These are phyloP conservation scores for Sinocyclocheilus rhinocerous DNA, from an alignment of 2,113 vertebrate species.

Conservation along the genomic window DNA sequence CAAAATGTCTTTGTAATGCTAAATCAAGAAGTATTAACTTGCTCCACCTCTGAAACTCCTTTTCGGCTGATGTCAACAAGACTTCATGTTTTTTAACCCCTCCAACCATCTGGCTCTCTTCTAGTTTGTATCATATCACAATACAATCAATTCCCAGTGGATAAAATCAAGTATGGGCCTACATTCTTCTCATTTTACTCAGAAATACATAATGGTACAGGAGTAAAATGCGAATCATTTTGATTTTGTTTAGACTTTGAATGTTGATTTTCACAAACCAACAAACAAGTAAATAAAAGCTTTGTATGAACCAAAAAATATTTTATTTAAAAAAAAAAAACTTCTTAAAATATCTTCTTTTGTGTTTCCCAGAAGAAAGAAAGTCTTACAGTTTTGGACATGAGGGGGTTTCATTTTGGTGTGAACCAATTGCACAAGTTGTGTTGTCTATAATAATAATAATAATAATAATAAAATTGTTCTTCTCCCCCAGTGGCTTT, in stretches of 20 bases:
- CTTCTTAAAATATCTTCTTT: background rate
- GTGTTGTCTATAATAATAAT: background rate
- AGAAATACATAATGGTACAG: too few species aligned
- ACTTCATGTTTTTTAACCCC: too few species aligned
- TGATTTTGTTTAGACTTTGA: background rate
- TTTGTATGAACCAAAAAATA: background rate
- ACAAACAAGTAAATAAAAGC: background rate
- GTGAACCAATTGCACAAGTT: background rate
- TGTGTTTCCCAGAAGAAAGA: background rate
- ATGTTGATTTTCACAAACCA: background rate
- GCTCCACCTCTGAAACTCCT: background rate
- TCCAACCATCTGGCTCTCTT: background rate
- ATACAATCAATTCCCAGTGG: background rate
- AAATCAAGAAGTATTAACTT: background rate
- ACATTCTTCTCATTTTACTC: too few species aligned
- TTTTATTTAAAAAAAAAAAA: too few species aligned
- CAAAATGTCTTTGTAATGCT: too few species aligned
- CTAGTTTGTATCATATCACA: background rate
- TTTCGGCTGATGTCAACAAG: too few species aligned
- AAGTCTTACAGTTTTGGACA: background rate
- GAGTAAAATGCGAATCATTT: background rate
- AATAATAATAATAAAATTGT: background rate
- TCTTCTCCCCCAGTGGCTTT: background rate
- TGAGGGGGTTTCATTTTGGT: background rate
- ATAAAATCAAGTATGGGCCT: background rate